Conservation (phyloP, 35 echinoderm and acorn worm species). For the Holothuria glaberrima region DNA sequence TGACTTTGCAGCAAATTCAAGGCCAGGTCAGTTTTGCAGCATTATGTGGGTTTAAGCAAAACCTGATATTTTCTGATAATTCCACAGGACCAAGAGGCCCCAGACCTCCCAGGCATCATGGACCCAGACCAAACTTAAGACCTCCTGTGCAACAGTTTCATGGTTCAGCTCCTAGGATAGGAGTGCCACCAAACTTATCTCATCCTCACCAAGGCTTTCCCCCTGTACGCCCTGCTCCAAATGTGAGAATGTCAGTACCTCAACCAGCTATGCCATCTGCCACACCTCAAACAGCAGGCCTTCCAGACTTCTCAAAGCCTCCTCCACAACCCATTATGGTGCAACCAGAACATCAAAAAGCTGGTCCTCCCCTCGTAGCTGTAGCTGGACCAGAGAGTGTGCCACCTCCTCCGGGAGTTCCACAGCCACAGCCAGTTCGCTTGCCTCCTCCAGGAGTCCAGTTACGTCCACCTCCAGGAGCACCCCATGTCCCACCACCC, state of each 20-base stretch:
- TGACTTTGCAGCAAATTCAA: not conserved
- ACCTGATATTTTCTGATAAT: not conserved
- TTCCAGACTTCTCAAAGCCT: constrained; percentile 47
- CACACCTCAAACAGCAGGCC: not conserved
- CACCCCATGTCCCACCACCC: not conserved
- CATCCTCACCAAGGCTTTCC: not conserved
- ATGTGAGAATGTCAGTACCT: not conserved
- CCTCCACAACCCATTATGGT: not conserved
- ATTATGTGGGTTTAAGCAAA: not conserved
- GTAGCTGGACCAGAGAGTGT: not conserved
- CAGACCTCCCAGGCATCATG: not conserved
- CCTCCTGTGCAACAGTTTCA: not conserved
- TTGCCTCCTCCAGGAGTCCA: not conserved
- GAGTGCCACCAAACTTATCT: not conserved
- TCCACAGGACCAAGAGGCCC: constrained; percentile 26
- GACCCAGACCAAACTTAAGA: not conserved
- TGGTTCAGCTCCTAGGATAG: constrained; percentile 40
- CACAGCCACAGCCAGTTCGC: not conserved
- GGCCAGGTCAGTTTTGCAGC: not conserved
- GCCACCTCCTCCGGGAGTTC: constrained; percentile 21
- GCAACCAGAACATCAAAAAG: constrained; percentile 20
- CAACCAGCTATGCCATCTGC: not conserved
- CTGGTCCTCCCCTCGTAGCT: constrained; percentile 39
- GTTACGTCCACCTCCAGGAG: not conserved
- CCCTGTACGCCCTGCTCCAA: not conserved